A percentile compares a stretch with the other conserved stretches of the same genome.
phyloP scores from a whole-genome alignment of 2,797 vertebrate species.

The Mus minutoides region DNA sequence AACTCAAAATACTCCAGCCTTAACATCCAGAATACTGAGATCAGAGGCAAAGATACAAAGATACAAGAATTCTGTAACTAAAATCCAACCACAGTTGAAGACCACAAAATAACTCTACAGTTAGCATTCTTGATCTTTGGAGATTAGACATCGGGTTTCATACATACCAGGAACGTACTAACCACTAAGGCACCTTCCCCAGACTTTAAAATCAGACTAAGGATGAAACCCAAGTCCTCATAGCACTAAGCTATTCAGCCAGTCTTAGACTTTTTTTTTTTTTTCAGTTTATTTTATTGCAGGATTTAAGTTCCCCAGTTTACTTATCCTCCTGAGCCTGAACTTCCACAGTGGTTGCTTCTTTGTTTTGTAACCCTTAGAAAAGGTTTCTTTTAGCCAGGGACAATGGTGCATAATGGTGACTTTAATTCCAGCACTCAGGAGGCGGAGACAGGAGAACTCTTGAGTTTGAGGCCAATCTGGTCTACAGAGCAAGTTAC shows the following conservation, averaged over 20 bases:
- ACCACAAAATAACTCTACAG: slow-evolving; percentile 45
- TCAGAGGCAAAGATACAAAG: neutral
- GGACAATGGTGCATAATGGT: neutral
- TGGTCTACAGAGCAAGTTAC: neutral
- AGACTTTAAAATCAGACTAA: neutral
- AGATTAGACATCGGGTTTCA: neutral
- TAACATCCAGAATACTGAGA: neutral
- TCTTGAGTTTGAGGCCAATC: neutral
- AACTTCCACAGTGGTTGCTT: neutral
- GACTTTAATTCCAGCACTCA: neutral
- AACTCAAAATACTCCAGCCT: neutral
- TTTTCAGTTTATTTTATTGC: neutral
- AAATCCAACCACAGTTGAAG: slow-evolving; percentile 42
- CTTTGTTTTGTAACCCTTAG: neutral
- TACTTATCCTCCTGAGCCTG: neutral
- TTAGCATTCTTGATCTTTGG: slow-evolving; percentile 9
- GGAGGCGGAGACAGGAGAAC: neutral
- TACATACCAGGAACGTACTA: neutral
- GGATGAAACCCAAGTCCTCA: neutral
- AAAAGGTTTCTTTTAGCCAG: slow-evolving; percentile 1
- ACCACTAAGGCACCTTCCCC: neutral
- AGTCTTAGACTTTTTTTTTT: neutral
- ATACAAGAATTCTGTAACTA: slow-evolving; percentile 7
- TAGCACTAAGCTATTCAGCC: neutral
- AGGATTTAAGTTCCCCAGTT: neutral